phyloP scores from a whole-genome alignment of 1,140 invertebrate species.

The Drosophila malerkotliana region DNA sequence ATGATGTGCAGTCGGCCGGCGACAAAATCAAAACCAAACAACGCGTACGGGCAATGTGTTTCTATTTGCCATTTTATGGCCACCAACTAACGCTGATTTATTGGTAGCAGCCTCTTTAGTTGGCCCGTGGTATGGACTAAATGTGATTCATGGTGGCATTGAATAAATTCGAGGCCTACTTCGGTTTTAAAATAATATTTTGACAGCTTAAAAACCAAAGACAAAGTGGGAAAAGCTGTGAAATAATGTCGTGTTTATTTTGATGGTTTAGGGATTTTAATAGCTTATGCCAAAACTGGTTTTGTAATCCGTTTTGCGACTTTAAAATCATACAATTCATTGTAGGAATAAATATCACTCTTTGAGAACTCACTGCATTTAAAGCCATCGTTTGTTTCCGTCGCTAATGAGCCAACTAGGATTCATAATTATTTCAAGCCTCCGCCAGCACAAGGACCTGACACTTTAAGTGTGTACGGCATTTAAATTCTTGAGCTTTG shows the following conservation, averaged over 20 bases:
- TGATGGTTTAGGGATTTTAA: not conserved
- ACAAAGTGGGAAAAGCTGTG: not conserved
- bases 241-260: not conserved
- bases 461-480: constrained; percentile 24
- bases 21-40: constrained; percentile 13
- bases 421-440: constrained; percentile 34
- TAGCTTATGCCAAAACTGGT: not conserved
- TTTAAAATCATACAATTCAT: no score
- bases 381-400: not conserved
- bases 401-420: constrained; percentile 17
- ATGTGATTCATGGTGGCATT: constrained; percentile 13
- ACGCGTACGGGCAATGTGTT: constrained; percentile 18
- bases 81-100: constrained; percentile 40
- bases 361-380: no score
- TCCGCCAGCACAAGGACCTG: constrained; percentile 13
- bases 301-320: no score
- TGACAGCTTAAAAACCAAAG: constrained; percentile 1
- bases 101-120: constrained; percentile 12
- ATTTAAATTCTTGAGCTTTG: constrained; percentile 34
- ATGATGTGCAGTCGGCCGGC: constrained; percentile 13
- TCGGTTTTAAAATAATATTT: constrained; percentile 12
- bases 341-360: no score
- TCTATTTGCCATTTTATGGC: constrained; percentile 31
- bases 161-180: not conserved
- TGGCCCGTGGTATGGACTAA: not conserved